phyloP scores from a whole-genome alignment of 2,113 vertebrate genomes.

The Bambusicola thoracicus region DNA sequence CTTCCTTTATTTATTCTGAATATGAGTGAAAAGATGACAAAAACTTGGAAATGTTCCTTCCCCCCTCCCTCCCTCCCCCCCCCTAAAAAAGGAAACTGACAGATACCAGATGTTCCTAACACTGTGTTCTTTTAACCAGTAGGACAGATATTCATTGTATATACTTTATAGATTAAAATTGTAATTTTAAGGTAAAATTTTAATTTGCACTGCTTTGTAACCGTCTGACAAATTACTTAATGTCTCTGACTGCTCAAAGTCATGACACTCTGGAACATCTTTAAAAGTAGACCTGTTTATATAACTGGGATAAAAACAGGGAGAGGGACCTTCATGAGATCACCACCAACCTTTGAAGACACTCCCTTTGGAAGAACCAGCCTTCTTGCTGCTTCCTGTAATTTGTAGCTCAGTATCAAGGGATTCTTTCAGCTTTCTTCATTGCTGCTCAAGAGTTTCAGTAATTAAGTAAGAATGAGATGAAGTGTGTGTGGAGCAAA shows the following conservation, averaged over 20 bases:
- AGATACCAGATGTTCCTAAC: background rate
- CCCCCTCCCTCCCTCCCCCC: too few relatives aligned
- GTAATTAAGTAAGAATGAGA: conserved; percentile 30
- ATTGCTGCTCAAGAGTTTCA: background rate
- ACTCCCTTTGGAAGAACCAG: background rate
- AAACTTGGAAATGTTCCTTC: background rate
- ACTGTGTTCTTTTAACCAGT: background rate
- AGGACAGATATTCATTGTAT: background rate
- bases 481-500: background rate
- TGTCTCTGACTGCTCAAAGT: background rate
- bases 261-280: background rate
- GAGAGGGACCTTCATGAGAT: background rate
- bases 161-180: background rate
- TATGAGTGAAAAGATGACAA: background rate
- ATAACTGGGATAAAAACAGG: background rate
- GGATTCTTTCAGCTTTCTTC: background rate
- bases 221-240: background rate
- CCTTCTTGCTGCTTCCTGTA: background rate
- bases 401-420: background rate
- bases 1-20: background rate
- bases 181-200: background rate
- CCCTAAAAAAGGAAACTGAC: too few relatives aligned
- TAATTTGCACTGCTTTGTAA: background rate
- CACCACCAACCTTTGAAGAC: background rate
- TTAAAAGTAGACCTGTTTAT: background rate